Evolutionary conservation across 2,888 invertebrate species (phyloP), one percentile per base, ranked within the genome.

Genomic region (Euplagia quadripunctaria): DNA sequence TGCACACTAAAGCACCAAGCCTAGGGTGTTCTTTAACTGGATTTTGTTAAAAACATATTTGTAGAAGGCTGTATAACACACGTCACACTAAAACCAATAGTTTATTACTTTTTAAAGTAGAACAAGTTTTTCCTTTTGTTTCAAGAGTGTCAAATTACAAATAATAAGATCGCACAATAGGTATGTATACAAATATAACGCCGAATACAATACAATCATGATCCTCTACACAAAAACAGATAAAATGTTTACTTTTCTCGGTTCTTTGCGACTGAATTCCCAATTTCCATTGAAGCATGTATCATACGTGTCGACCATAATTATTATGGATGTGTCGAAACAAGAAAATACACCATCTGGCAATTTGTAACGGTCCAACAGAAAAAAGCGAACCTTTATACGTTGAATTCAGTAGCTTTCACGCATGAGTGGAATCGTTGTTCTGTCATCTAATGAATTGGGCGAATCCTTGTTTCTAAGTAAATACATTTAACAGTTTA

Each of bases 341-440:
- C 91, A 92, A 93, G 84, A 94, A 94, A 94, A 92, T 88, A 89
- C 85, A 92, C 90, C 94, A 95, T 94, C 92, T 95, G 95, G 92
- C 90, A 87, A 92, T 92, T 92, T 85, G 90, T 92, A 93, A 95
- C 94, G 94, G 93, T 90, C 88, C 87, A 81, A 85, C 83, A 90
- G 88, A 92, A 94, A 94, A 68, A 94, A 92, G 81, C 84, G 82
- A 79, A 87, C 90, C 90, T 91, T 92, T 90, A 88, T 89, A 87
- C 89, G 88, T 90, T 90, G 85, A 94, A 95, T 94, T 91, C 95
- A 92, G 95, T 95, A 96, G 95, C 95, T 88, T 91, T 87, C 85
- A 92, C 93, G 92, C 89, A 84, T 90, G 87, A 90, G 78, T 89
- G 90, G 81, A 75, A 89, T 72, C 78, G 78, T 78, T 85, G 75